Conservation (phyloP, 2,888 invertebrate genomes). For the Megaustenia siamemsis region DNA sequence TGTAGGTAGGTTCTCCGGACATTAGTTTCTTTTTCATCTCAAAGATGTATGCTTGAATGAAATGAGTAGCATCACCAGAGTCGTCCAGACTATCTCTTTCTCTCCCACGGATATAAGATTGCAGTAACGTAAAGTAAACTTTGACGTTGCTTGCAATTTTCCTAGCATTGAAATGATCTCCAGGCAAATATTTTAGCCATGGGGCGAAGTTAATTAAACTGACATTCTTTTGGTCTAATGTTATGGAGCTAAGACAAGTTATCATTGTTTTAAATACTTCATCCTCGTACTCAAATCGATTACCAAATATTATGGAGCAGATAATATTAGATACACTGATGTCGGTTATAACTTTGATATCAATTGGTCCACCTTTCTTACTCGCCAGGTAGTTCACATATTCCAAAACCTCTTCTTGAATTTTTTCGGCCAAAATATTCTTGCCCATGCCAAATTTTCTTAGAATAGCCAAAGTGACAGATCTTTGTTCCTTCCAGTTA, state of each 20-base stretch:
- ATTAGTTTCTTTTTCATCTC: background rate
- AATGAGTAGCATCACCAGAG: background rate
- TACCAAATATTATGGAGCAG: too few relatives aligned
- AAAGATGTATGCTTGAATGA: background rate
- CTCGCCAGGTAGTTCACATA: conserved; percentile 16
- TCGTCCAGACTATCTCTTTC: background rate
- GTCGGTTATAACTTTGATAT: background rate
- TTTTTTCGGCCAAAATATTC: conserved; percentile 36
- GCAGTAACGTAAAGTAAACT: background rate
- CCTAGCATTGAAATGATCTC: conserved; percentile 16
- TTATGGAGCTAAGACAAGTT: background rate
- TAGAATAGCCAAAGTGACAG: background rate
- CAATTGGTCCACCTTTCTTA: background rate
- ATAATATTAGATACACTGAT: conserved; percentile 3
- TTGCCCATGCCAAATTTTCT: conserved; percentile 36
- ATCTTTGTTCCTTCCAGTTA: conserved; percentile 4
- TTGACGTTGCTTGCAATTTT: background rate
- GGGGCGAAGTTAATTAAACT: background rate
- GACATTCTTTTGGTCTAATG: background rate
- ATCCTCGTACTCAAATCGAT: background rate
- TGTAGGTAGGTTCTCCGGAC: background rate
- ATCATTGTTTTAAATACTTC: background rate
- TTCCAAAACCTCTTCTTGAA: background rate
- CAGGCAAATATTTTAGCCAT: conserved; percentile 8
- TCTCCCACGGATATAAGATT: background rate